Percentiles rank a stretch among this genome's conserved stretches.
Conservation (phyloP, 2,797 vertebrate species). For the Enteromius thamalakanensis region DNA sequence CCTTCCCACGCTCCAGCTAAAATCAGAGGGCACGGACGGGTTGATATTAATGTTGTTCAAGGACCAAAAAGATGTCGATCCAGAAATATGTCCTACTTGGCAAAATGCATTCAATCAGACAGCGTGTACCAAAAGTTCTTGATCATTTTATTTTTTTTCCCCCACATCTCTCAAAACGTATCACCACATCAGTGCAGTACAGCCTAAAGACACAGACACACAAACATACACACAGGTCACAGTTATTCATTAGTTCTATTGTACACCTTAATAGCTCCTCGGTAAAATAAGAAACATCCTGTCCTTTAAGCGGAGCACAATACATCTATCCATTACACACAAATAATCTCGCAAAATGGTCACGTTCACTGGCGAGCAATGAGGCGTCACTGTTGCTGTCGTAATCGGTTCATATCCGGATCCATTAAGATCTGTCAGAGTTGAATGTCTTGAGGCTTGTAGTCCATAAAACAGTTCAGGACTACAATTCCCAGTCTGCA, state of each 20-base stretch:
- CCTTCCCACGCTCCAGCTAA: not conserved
- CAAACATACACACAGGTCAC: slow-evolving; percentile 45
- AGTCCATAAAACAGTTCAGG: slow-evolving; percentile 41
- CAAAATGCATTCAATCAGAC: slow-evolving; percentile 36
- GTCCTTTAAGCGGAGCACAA: slow-evolving; percentile 32
- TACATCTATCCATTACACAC: slow-evolving; percentile 41
- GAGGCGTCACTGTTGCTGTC: not conserved
- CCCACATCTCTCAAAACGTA: slow-evolving; percentile 71
- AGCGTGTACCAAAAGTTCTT: slow-evolving; percentile 81
- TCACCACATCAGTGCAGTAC: slow-evolving; percentile 81
- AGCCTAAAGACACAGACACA: slow-evolving; percentile 56
- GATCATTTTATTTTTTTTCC: slow-evolving; percentile 82
- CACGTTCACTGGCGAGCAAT: slow-evolving; percentile 23
- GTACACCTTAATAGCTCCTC: slow-evolving; percentile 54
- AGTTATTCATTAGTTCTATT: slow-evolving; percentile 47
- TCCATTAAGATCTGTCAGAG: slow-evolving; percentile 2
- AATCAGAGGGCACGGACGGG: not conserved
- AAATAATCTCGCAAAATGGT: slow-evolving; percentile 22
- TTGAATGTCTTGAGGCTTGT: slow-evolving; percentile 24
- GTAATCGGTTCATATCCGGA: slow-evolving; percentile 26
- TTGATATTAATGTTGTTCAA: not conserved
- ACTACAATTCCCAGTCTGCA: slow-evolving; percentile 37
- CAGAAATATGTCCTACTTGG: not conserved
- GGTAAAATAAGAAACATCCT: slow-evolving; percentile 24
- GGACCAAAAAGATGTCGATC: not conserved